These are phyloP conservation scores for Scaptomyza flava DNA, from an alignment of 2,888 invertebrate species.

Conservation along the genomic window DNA sequence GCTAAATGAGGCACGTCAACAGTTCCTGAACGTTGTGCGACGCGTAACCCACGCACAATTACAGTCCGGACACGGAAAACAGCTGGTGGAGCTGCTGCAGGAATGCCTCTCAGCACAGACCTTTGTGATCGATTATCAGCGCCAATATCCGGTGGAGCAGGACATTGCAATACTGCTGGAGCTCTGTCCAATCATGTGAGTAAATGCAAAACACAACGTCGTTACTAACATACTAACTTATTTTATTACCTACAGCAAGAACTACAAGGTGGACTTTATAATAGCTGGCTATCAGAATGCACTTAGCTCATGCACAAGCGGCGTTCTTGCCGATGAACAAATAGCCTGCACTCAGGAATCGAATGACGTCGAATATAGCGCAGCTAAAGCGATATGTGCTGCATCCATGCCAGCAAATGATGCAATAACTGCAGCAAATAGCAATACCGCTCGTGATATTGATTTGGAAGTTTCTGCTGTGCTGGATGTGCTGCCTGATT, in stretches of 20 bases:
- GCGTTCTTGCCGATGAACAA: slow-evolving; percentile 54
- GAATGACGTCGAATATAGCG: slow-evolving; percentile 30
- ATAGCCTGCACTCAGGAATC: neutral
- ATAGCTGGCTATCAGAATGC: slow-evolving; percentile 63
- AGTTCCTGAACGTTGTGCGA: slow-evolving; percentile 85
- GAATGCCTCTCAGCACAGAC: slow-evolving; percentile 85
- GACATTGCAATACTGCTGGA: slow-evolving; percentile 88
- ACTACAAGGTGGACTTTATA: slow-evolving; percentile 64
- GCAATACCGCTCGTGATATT: slow-evolving; percentile 70
- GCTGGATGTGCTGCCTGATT: slow-evolving; percentile 89
- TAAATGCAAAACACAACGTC: slow-evolving; percentile 52
- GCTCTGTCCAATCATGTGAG: slow-evolving; percentile 89
- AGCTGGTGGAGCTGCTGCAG: slow-evolving; percentile 83
- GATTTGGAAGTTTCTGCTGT: slow-evolving; percentile 84
- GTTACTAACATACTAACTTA: neutral
- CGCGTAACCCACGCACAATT: slow-evolving; percentile 83
- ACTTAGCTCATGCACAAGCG: slow-evolving; percentile 41
- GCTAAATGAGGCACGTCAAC: slow-evolving; percentile 83
- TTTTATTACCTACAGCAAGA: slow-evolving; percentile 43
- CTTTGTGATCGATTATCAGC: slow-evolving; percentile 90
- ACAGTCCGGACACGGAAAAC: slow-evolving; percentile 73
- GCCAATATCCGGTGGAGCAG: slow-evolving; percentile 87
- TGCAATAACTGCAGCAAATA: slow-evolving; percentile 19
- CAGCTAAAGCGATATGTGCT: slow-evolving; percentile 9
- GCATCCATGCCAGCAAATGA: slow-evolving; percentile 28